Conservation (phyloP, 2,113 vertebrate genomes). For the Phalacrocorax aristotelis region DNA sequence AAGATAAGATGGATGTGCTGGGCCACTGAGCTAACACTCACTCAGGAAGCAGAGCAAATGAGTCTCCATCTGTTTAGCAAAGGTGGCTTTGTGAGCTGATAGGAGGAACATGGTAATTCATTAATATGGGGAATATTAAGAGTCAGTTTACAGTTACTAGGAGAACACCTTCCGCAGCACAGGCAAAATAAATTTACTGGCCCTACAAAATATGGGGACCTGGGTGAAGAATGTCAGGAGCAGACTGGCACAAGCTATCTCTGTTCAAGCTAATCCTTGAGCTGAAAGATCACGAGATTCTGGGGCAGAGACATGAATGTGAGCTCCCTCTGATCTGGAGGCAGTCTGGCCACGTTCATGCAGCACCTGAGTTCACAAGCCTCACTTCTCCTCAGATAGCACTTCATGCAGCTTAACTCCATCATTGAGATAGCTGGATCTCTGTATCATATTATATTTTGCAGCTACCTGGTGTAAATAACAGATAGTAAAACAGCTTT, state of each 20-base stretch:
- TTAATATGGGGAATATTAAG: background rate
- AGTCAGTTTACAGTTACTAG: background rate
- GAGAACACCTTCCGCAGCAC: background rate
- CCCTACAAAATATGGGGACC: background rate
- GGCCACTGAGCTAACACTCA: constrained; percentile 41
- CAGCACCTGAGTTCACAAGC: background rate
- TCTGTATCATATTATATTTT: background rate
- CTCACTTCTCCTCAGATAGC: background rate
- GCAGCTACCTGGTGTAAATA: background rate
- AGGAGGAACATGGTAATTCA: constrained; percentile 3
- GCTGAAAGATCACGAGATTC: background rate
- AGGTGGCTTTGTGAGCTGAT: constrained; percentile 9
- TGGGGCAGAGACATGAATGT: accelerated
- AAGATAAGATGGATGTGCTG: constrained; percentile 70
- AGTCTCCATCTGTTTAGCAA: constrained; percentile 20
- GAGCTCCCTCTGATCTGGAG: background rate
- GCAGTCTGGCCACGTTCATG: background rate
- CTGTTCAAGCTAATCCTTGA: background rate
- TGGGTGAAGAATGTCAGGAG: background rate
- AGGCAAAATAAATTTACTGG: background rate
- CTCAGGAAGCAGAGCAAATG: constrained; percentile 50
- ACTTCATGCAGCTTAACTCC: background rate
- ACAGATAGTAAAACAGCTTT: background rate
- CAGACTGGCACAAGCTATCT: background rate
- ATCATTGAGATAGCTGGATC: background rate